Percentiles rank a stretch among this genome's conserved stretches.
These are phyloP conservation scores for Tetranychus urticae DNA, from an alignment of 1,140 invertebrate genomes.

Conservation along the genomic window DNA sequence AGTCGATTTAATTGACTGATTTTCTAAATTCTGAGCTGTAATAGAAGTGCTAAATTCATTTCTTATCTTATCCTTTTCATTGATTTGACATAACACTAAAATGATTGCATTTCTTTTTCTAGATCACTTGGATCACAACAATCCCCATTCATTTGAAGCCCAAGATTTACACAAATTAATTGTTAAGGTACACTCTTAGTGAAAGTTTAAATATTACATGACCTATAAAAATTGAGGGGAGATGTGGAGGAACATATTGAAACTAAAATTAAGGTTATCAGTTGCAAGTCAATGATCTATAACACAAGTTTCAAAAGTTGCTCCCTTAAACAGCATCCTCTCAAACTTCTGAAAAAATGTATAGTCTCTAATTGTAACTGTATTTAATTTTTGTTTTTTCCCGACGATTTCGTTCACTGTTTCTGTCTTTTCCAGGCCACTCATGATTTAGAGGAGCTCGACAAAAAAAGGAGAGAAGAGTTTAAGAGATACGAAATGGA, in stretches of 20 bases:
- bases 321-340: too few species aligned
- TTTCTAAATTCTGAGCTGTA: too few species aligned
- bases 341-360: neutral
- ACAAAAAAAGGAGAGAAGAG: constrained; percentile 50
- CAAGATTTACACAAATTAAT: constrained; percentile 83
- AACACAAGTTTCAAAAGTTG: too few species aligned
- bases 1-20: too few species aligned
- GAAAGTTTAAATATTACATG: too few species aligned
- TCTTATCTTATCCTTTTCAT: too few species aligned
- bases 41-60: too few species aligned
- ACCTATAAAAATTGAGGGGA: too few species aligned
- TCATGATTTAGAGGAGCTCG: constrained; percentile 59
- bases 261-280: too few species aligned
- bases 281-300: too few species aligned
- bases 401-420: too few species aligned
- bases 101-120: constrained; percentile 12
- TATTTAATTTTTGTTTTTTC: neutral
- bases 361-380: neutral
- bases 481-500: constrained; percentile 95
- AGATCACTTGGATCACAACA: constrained; percentile 60
- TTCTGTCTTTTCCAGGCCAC: constrained; percentile 30
- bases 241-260: too few species aligned
- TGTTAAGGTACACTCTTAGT: constrained; percentile 33
- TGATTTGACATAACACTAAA: neutral
- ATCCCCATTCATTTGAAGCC: constrained; percentile 67